phyloP scores from a whole-genome alignment of 1,140 invertebrate genomes.

The Vanessa atalanta region DNA sequence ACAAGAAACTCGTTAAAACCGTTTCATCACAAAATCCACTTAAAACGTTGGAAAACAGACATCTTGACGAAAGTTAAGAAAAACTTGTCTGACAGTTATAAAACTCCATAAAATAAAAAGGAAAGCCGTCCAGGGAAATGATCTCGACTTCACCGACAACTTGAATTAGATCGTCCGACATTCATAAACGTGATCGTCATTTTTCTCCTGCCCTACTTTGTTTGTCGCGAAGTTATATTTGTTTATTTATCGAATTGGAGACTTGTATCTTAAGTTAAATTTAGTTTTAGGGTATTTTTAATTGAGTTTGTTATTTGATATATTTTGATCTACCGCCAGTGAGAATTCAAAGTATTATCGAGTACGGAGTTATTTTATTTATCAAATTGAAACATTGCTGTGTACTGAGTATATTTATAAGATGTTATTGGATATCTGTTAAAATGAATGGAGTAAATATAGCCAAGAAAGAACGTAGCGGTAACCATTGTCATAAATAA shows the following conservation, averaged over 20 bases:
- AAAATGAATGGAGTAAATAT: no score
- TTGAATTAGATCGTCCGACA: conserved; percentile 62
- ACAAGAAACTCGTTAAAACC: conserved; percentile 19
- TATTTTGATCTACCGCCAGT: neutral
- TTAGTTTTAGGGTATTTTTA: neutral
- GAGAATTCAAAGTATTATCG: neutral
- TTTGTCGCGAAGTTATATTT: conserved; percentile 32
- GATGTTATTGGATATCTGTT: no score
- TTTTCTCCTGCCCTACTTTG: conserved; percentile 36
- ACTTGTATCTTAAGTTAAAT: conserved; percentile 6
- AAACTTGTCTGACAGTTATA: conserved; percentile 51
- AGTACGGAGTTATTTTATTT: no score
- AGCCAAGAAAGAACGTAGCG: no score
- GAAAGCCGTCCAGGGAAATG: conserved; percentile 61
- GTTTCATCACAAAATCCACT: conserved; percentile 37
- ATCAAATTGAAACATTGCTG: no score
- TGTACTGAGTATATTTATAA: no score
- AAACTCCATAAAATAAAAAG: conserved; percentile 62
- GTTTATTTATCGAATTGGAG: conserved; percentile 19
- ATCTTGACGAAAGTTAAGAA: conserved; percentile 49
- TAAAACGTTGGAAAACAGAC: conserved; percentile 40
- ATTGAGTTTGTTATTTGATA: conserved; percentile 1
- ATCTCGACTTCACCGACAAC: conserved; percentile 54
- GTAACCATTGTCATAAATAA: no score
- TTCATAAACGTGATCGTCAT: conserved; percentile 65